Evolutionary conservation across 2,797 vertebrate species (phyloP).

Genomic region (Myotis findleyi): DNA sequence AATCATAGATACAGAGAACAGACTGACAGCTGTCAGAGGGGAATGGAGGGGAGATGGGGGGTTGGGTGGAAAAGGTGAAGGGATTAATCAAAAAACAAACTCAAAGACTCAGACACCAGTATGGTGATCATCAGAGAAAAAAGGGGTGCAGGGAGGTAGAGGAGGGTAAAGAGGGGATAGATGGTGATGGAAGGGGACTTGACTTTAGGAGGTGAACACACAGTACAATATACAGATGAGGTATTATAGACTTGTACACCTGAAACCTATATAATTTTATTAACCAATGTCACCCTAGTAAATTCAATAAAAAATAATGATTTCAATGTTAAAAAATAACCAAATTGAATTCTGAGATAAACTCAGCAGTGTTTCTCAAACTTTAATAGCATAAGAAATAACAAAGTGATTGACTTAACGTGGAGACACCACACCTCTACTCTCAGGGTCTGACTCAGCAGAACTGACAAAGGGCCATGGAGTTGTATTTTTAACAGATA

Average conservation of each 20-base stretch:
- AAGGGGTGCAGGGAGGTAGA: too few species aligned
- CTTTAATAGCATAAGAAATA: constrained; percentile 20
- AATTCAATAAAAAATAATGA: neutral
- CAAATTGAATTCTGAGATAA: constrained; percentile 56
- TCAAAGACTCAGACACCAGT: neutral
- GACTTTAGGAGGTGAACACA: neutral
- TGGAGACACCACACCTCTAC: neutral
- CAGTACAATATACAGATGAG: neutral
- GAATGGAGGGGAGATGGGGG: too few species aligned
- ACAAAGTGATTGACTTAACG: constrained; percentile 20
- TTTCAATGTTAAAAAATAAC: constrained; percentile 7
- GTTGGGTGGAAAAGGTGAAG: neutral
- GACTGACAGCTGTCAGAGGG: neutral
- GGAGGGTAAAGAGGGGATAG: neutral
- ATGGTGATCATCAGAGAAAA: neutral
- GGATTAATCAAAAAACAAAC: neutral
- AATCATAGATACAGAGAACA: neutral
- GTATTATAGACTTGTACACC: neutral
- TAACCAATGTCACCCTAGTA: neutral
- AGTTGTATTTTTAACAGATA: constrained; percentile 43
- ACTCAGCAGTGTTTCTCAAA: constrained; percentile 48
- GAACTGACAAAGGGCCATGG: neutral
- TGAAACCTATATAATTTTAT: neutral
- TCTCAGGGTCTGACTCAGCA: constrained; percentile 30
- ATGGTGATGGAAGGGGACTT: neutral